Percentiles rank a stretch among this genome's conserved stretches.
Evolutionary conservation across 2,113 vertebrate genomes (phyloP).

Genomic region (Cololabis saira): DNA sequence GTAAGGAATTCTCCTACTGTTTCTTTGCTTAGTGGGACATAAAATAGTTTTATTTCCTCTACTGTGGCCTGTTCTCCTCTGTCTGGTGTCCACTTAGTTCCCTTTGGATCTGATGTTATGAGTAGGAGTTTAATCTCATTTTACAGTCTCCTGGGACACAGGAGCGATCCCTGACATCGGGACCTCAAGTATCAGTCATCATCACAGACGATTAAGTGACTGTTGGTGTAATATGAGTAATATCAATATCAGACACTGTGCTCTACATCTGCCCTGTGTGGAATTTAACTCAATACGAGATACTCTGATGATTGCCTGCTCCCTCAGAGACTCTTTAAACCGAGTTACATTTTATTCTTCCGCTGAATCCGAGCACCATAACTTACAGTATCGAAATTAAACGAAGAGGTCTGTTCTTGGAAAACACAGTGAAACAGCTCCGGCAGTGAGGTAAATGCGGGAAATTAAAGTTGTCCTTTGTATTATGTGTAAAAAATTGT

Average conservation of each 20-base stretch:
- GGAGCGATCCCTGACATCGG: slow-evolving; percentile 33
- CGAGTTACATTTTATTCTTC: slow-evolving; percentile 61
- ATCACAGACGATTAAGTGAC: slow-evolving; percentile 44
- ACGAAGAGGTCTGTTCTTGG: slow-evolving; percentile 44
- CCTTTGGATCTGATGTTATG: slow-evolving; percentile 18
- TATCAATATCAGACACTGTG: slow-evolving; percentile 55
- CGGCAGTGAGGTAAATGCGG: slow-evolving; percentile 41
- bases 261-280: slow-evolving; percentile 32
- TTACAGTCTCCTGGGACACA: slow-evolving; percentile 21
- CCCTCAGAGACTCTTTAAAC: slow-evolving; percentile 56
- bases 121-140: slow-evolving; percentile 32
- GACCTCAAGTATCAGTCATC: slow-evolving; percentile 32
- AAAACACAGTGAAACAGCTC: slow-evolving; percentile 44
- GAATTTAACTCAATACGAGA: slow-evolving; percentile 51
- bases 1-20: slow-evolving; percentile 4
- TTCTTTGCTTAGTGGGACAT: slow-evolving; percentile 1
- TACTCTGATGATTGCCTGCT: slow-evolving; percentile 50
- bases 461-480: slow-evolving; percentile 40
- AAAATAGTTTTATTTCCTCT: slow-evolving; percentile 5
- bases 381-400: slow-evolving; percentile 61
- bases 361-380: slow-evolving; percentile 40
- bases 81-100: slow-evolving; percentile 3
- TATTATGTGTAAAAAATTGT: slow-evolving; percentile 1
- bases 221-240: slow-evolving; percentile 39
- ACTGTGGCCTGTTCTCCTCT: slow-evolving; percentile 2